Base-by-base conservation (phyloP, 2,797 vertebrate species). In the Cygnus olor region DNA sequence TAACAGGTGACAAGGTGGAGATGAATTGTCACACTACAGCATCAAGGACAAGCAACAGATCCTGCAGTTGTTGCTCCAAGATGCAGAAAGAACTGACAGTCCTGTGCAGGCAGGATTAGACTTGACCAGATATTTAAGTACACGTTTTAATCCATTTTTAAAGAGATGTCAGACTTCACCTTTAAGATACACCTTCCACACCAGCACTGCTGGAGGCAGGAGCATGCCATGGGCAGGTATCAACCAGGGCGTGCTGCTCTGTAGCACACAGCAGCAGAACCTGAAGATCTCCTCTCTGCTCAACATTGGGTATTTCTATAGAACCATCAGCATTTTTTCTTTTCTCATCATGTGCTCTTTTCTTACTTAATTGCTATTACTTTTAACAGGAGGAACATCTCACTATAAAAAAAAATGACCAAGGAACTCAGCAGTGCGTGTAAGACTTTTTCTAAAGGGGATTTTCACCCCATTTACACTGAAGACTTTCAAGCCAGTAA, bases 261-360 rank as follows among this genome's bases (percentile, higher is more conserved):
- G 54, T 30, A 56, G 30, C 54, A 56, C 28, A 18, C 18, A 0
- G 14, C 22, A 61, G 22, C 30, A 80, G 27, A 11, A 92, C 24
- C 45, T 44, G 6, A 6, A 0, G 12, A 7, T 60, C 28, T 45
- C 21, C 45, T 56, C 80, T 57, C n/a, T 57, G 25, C 28, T 32
- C n/a, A 30, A 0, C 0, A 0, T 25, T 10, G 61, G 19, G n/a
- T 14, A 85, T 56, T 56, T 69, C 32, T 44, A 9, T 2, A 25
- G 56, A 56, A 34, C 61, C n/a, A 61, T 74, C 38, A 60, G 57
- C 40, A 17, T 47, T 49, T 78, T 27, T 34, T 69, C n/a, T 65
- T 80, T 54, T 80, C 44, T 64, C n/a, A 21, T 44, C 1, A 1
- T 40, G 72, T 72, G 28, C 20, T 10, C 57, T 70, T 79, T 83